Conservation (phyloP, 2,888 invertebrate species). For the Stictocephala bisonia region DNA sequence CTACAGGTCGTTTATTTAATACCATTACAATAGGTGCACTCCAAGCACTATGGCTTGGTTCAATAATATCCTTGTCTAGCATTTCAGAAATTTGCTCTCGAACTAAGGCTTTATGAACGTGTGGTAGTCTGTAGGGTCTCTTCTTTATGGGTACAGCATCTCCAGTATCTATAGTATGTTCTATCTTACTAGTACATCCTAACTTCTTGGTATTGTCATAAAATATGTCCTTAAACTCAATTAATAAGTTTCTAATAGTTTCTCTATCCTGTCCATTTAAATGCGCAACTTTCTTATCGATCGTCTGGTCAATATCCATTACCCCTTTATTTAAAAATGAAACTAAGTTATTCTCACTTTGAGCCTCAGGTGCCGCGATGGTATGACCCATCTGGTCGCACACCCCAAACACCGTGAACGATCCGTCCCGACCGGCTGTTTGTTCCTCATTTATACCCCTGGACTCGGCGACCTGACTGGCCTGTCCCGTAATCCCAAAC, state of each 20-base stretch:
- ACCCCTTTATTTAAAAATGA: neutral
- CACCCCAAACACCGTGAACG: too few species aligned
- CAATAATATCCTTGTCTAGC: slow-evolving; percentile 26
- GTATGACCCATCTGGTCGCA: too few species aligned
- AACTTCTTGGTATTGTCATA: neutral
- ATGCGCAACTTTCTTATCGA: slow-evolving; percentile 23
- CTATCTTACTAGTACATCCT: slow-evolving; percentile 21
- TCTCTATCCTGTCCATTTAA: neutral
- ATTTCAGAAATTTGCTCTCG: neutral
- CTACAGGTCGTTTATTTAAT: slow-evolving; percentile 13
- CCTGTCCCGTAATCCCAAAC: too few species aligned
- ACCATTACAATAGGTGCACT: slow-evolving; percentile 17
- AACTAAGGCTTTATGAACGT: slow-evolving; percentile 11
- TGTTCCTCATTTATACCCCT: too few species aligned
- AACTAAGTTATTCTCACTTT: neutral
- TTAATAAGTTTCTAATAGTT: neutral
- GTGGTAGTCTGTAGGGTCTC: slow-evolving; percentile 30
- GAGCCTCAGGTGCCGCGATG: neutral
- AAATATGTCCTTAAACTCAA: slow-evolving; percentile 22
- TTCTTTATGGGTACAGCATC: slow-evolving; percentile 17
- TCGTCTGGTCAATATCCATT: neutral
- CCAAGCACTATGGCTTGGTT: slow-evolving; percentile 28
- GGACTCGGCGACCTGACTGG: too few species aligned
- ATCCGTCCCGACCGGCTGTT: too few species aligned
- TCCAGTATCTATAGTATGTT: slow-evolving; percentile 32